These are phyloP conservation scores for Polydesmus complanatus DNA, from an alignment of 2,888 invertebrate genomes.

Conservation along the genomic window DNA sequence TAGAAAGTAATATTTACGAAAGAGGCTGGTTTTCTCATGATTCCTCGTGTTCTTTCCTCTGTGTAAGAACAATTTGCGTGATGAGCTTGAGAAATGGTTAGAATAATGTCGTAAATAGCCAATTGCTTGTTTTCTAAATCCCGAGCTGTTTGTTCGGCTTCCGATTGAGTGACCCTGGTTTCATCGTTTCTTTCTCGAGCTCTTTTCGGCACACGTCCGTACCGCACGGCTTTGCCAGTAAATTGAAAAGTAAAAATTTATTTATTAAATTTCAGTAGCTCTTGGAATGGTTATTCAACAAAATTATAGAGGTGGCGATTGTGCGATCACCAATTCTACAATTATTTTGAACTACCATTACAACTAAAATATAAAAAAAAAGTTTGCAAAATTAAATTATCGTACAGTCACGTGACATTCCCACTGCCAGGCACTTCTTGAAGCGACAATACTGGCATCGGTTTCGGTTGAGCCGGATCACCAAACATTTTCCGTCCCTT, in stretches of 20 bases:
- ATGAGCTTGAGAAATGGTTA: slow-evolving; percentile 65
- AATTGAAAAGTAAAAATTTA: slow-evolving; percentile 4
- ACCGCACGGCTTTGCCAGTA: slow-evolving; percentile 82
- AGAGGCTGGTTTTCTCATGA: slow-evolving; percentile 53
- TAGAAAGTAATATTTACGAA: slow-evolving; percentile 41
- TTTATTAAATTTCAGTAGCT: background rate
- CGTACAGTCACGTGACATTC: slow-evolving; percentile 96
- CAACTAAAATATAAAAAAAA: slow-evolving; percentile 15
- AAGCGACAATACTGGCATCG: slow-evolving; percentile 92
- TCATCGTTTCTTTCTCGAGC: slow-evolving; percentile 60
- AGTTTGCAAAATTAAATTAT: slow-evolving; percentile 29
- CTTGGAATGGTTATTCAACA: too few species aligned
- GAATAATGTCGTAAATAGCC: slow-evolving; percentile 62
- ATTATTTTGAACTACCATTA: background rate
- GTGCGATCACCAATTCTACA: background rate
- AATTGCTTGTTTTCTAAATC: slow-evolving; percentile 37
- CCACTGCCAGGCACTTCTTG: slow-evolving; percentile 89
- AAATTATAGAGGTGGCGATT: background rate
- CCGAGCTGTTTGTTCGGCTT: slow-evolving; percentile 24
- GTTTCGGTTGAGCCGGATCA: slow-evolving; percentile 83
- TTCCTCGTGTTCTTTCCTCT: slow-evolving; percentile 59
- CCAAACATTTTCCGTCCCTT: slow-evolving; percentile 83
- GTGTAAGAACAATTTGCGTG: slow-evolving; percentile 76
- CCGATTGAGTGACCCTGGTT: slow-evolving; percentile 25
- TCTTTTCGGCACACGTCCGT: slow-evolving; percentile 90